Percentiles rank a stretch among this genome's conserved stretches.
These are phyloP conservation scores for Rafetus swinhoei DNA, from an alignment of 2,113 vertebrate species.

Conservation along the genomic window DNA sequence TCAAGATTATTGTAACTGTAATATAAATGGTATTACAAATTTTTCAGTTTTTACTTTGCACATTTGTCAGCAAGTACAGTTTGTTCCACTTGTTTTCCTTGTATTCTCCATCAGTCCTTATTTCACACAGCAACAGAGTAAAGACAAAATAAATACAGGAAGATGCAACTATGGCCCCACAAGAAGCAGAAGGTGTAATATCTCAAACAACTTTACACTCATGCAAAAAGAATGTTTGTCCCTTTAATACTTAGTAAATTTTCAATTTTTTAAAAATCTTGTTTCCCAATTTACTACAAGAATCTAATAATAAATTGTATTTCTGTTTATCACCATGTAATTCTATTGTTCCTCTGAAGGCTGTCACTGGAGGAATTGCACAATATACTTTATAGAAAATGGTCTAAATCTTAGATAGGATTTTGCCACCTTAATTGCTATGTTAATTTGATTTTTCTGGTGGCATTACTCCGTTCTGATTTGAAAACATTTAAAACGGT, in stretches of 20 bases:
- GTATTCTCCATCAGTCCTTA: not conserved
- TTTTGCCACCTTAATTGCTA: not conserved
- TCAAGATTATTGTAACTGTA: not conserved
- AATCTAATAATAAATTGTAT: not conserved
- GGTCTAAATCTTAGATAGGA: not conserved
- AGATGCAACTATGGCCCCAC: not conserved
- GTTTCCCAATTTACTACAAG: not conserved
- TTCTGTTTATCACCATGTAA: not conserved
- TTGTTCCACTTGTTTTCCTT: not conserved
- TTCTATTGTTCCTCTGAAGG: not conserved
- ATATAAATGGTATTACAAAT: not conserved
- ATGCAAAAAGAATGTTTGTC: not conserved
- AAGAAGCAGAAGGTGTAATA: not conserved
- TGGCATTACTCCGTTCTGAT: not conserved
- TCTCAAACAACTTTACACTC: not conserved
- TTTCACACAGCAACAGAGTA: not conserved
- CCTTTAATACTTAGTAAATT: not conserved
- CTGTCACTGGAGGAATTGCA: not conserved
- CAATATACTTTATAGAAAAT: not conserved
- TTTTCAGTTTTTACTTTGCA: not conserved
- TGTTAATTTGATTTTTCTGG: not conserved
- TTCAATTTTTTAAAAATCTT: not conserved
- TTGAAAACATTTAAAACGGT: not conserved
- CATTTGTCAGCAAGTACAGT: not conserved
- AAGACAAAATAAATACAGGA: conserved; percentile 1